A percentile compares a stretch with the other conserved stretches of the same genome.
Conservation (phyloP, 2,113 vertebrate species). For the Calidris pugnax region DNA sequence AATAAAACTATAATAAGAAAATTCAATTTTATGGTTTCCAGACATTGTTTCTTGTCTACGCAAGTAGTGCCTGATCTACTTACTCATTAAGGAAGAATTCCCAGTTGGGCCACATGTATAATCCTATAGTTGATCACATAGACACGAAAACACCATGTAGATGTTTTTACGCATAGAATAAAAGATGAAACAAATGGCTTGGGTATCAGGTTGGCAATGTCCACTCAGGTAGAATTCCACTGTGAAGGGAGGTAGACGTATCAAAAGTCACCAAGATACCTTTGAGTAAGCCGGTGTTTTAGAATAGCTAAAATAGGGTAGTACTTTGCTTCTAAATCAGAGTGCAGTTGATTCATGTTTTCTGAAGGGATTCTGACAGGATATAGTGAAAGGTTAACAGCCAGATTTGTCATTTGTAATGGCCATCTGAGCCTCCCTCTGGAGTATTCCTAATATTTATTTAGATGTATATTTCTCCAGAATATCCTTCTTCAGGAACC, state of each 20-base stretch:
- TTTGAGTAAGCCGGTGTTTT: background rate
- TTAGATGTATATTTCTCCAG: background rate
- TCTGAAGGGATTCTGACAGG: background rate
- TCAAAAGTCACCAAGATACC: background rate
- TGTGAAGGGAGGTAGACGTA: background rate
- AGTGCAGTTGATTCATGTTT: background rate
- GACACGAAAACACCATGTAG: background rate
- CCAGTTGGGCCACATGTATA: background rate
- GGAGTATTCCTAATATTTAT: background rate
- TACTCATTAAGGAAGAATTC: background rate
- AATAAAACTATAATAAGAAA: background rate
- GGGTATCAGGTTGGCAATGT: background rate
- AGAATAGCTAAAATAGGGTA: background rate
- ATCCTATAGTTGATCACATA: background rate
- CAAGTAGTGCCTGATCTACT: background rate
- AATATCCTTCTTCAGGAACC: background rate
- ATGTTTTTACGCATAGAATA: background rate
- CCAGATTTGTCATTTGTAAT: background rate
- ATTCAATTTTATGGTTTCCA: background rate
- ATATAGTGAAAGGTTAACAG: background rate
- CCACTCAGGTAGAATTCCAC: background rate
- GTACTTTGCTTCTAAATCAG: background rate
- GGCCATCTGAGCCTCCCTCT: background rate
- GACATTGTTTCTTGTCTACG: background rate
- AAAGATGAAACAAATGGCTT: background rate